phyloP scores from a whole-genome alignment of 1,140 invertebrate genomes.

The Eupristina koningsbergeri region DNA sequence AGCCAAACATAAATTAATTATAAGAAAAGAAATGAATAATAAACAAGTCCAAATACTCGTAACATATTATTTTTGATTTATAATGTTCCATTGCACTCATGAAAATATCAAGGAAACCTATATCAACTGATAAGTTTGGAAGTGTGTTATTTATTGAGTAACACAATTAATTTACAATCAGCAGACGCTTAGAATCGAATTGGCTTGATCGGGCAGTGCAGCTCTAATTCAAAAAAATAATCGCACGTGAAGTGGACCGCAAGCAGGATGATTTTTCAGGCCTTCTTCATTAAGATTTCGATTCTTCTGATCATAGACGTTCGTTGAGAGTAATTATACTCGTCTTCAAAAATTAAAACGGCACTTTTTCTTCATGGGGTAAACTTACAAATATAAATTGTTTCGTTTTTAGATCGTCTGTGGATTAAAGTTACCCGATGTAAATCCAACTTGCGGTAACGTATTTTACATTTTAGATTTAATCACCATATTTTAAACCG shows the following conservation, averaged over 20 bases:
- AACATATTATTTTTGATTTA: conserved; percentile 26
- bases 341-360: neutral
- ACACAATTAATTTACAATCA: conserved; percentile 31
- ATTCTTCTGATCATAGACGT: conserved; percentile 57
- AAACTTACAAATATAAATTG: neutral
- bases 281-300: conserved; percentile 40
- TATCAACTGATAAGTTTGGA: conserved; percentile 19
- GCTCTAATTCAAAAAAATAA: conserved; percentile 25
- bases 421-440: neutral
- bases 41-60: conserved; percentile 20
- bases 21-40: conserved; percentile 20
- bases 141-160: conserved; percentile 23
- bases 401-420: neutral
- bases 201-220: conserved; percentile 10
- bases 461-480: neutral
- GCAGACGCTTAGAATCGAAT: conserved; percentile 18
- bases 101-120: conserved; percentile 23
- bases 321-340: conserved; percentile 58
- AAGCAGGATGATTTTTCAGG: conserved; percentile 33
- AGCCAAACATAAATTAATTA: conserved; percentile 25
- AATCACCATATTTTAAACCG: neutral
- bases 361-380: neutral
- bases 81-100: conserved; percentile 21
- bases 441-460: conserved; percentile 14
- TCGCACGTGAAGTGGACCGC: conserved; percentile 7